Conservation (phyloP, 2,797 vertebrate genomes). For the Sarcophilus harrisii region DNA sequence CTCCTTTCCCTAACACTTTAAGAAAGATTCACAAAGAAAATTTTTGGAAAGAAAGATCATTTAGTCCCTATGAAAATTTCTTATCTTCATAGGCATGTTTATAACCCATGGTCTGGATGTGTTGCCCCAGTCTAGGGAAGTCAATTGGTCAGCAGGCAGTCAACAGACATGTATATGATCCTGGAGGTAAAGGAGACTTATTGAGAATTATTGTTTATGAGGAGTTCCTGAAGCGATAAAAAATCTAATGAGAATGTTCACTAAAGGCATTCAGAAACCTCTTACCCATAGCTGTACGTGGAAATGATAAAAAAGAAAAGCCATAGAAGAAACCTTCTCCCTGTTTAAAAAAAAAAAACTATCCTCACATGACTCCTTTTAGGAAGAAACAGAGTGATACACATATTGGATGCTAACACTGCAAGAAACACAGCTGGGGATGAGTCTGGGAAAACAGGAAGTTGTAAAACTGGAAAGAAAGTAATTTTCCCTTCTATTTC, state of each 20-base stretch:
- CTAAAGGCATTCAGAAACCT: not conserved
- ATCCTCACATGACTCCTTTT: not conserved
- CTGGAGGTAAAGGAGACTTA: not conserved
- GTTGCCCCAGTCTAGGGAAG: not conserved
- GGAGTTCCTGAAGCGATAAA: not conserved
- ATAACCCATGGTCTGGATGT: not conserved
- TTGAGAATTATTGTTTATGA: not conserved
- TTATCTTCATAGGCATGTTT: not conserved
- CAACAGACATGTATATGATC: not conserved
- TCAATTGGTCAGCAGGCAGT: not conserved
- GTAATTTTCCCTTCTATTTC: not conserved
- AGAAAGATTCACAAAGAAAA: not conserved
- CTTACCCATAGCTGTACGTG: not conserved
- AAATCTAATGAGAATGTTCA: not conserved
- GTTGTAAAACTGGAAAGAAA: not conserved
- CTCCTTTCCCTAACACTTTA: not conserved
- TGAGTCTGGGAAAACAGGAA: not conserved
- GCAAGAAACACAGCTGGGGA: not conserved
- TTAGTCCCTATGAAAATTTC: not conserved
- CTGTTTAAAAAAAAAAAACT: not conserved
- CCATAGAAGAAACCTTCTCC: not conserved
- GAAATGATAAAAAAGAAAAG: not conserved
- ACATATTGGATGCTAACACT: not conserved
- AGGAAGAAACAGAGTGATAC: not conserved
- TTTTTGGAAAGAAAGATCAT: not conserved